Conservation (phyloP, 2,797 vertebrate genomes). For the Phoxinus dragarum region DNA sequence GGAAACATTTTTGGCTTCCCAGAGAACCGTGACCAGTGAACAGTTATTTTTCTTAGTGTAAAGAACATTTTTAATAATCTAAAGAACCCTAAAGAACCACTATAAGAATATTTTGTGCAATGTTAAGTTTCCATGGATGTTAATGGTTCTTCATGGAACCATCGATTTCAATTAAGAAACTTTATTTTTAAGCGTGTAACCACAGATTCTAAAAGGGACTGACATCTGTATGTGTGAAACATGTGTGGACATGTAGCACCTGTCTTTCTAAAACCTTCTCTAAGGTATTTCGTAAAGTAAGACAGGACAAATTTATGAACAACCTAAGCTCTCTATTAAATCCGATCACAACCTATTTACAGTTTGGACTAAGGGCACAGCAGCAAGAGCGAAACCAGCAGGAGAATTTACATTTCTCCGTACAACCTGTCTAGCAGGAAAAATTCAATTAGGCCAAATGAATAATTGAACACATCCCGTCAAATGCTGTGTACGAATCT, state of each 20-base stretch:
- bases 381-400: constrained; percentile 34
- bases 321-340: background rate
- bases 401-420: constrained; percentile 16
- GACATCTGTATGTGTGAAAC: background rate
- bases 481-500: constrained; percentile 62
- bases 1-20: background rate
- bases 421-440: constrained; percentile 45
- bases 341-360: background rate
- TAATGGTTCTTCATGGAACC: background rate
- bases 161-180: background rate
- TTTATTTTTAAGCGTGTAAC: background rate
- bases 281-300: background rate
- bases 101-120: background rate
- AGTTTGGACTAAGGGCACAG: constrained; percentile 12
- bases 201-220: background rate
- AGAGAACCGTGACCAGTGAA: background rate
- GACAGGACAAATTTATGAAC: background rate
- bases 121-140: background rate
- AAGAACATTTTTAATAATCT: background rate
- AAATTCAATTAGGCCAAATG: constrained; percentile 59
- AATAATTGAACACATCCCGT: constrained; percentile 64
- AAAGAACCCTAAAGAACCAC: background rate
- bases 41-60: background rate
- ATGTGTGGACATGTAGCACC: background rate
- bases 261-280: background rate